Evolutionary conservation across 2,797 vertebrate genomes (phyloP), one percentile per base, ranked within the genome.

Genomic region (Holocentrus rufus): DNA sequence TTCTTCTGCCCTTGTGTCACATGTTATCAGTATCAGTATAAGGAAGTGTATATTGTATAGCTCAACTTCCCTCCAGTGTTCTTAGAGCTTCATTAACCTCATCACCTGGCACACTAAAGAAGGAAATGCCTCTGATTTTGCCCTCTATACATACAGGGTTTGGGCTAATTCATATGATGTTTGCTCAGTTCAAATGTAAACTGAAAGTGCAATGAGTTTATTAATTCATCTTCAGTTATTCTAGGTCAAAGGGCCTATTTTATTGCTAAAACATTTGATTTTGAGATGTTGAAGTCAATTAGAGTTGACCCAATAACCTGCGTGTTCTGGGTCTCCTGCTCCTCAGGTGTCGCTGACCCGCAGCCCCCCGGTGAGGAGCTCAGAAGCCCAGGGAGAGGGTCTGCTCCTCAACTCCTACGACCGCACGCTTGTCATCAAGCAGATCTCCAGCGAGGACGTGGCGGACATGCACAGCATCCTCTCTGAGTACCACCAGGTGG

Each of bases 401-500:
- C 92, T 95, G 6, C 93, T 97, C 74, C 95, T 97, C 69, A 94
- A 94, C 70, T 97, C 96, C 1, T 97, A 96, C 0, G 97, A 99
- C 87, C 93, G 95, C 0, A 96, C 96, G 0, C 91, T 98, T 72
- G 95, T 97, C 63, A 91, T 96, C 83, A 99, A 99, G 90, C 96
- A 97, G 80, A 97, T 98, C 60, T 96, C 96, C 76, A 97, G 96
- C 1, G 97, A 99, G 76, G 97, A 97, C 7, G 95, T 99, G 36
- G 97, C 96, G 0, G 96, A 98, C 15, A 95, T 98, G 89, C 97
- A 99, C 83, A 94, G 88, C 88, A 96, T 98, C 85, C 91, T 99
- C 46, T 96, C 96, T 0, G 96, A 97, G 88, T 99, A 99, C 90
- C 97, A 99, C 89, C 96, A 99, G 96, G 97, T 97, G 80, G 64